A percentile compares a stretch with the other conserved stretches of the same genome.
Conservation (phyloP, 2,113 vertebrate genomes). For the Chlorodrepanis virens region DNA sequence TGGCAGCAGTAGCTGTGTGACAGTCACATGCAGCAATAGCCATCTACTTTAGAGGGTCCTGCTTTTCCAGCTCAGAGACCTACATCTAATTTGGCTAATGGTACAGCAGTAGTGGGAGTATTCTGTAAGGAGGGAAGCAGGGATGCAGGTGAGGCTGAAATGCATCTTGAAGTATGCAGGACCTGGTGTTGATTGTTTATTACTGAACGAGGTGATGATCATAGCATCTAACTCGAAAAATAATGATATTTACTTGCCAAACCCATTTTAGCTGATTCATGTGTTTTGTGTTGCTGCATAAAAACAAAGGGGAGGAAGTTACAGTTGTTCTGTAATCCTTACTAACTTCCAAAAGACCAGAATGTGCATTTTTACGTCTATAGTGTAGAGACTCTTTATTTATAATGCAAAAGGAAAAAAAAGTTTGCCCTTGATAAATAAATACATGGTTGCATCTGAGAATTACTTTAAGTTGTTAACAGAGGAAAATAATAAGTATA, state of each 20-base stretch:
- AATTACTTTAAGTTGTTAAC: neutral
- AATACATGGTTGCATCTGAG: neutral
- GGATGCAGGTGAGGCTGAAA: neutral
- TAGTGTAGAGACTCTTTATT: neutral
- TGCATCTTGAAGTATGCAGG: neutral
- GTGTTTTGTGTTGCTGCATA: neutral
- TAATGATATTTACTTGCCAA: neutral
- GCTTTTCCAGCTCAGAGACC: neutral
- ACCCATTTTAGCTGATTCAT: neutral
- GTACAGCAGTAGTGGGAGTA: accelerated
- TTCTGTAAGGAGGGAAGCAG: accelerated
- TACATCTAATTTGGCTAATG: accelerated
- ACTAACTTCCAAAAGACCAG: neutral
- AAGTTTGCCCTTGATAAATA: neutral
- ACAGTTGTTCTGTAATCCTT: neutral
- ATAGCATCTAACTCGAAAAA: neutral
- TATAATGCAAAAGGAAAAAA: neutral
- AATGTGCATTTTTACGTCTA: neutral
- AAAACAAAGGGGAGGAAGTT: neutral
- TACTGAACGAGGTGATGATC: neutral
- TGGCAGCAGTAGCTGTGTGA: neutral
- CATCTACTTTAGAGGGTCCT: neutral
- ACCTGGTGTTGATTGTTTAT: accelerated
- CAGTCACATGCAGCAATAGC: neutral
- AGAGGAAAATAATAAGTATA: neutral